Evolutionary conservation across 2,888 invertebrate genomes (phyloP), one percentile per base, ranked within the genome.

Genomic region (Nymphalis urticae): DNA sequence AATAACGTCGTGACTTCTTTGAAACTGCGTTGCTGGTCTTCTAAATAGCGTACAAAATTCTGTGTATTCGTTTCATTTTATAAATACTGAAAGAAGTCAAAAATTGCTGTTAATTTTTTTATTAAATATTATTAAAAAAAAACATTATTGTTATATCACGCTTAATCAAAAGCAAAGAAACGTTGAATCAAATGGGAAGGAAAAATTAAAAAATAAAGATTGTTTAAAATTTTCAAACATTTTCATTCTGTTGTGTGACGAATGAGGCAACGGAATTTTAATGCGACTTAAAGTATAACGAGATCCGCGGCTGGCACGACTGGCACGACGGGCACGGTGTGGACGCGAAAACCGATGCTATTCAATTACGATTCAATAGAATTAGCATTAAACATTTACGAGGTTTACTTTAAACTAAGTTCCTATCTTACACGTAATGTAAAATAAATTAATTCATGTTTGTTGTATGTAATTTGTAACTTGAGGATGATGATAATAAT

Each of bases 361-460:
- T 69, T 65, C 69, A 62, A 62, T 66, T 65, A 65, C 51, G 10
- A 65, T 62, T 62, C 51, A 59, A 65, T 65, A 62, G 58, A 36
- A 47, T 51, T 58, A 58, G 58, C 58, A 58, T 58, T 58, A 16
- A 42, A 58, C 58, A 58, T 42, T n/a, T 19, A 42, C 36, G 58
- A 58, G 10, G 58, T 42, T 21, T 42, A 36, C 42, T 19, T n/a
- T 58, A 19, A 42, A 19, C 13, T 58, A 58, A 42, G 17, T 42
- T 42, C 42, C 58, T 42, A 58, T 42, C 36, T 36, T 5, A 32
- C 32, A 13, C 7, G 17, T 24, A 10, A 27, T 56, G 27, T 1
- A 17, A 32, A 32, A 16, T 7, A 6, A 36, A 36, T 36, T 8
- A 36, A 36, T 9, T 36, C 36, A 8, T 8, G 4, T 42, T 10